phyloP scores from a whole-genome alignment of 37 sponge, comb jelly and placozoan genomes.

The Cladorhizidae sp. region DNA sequence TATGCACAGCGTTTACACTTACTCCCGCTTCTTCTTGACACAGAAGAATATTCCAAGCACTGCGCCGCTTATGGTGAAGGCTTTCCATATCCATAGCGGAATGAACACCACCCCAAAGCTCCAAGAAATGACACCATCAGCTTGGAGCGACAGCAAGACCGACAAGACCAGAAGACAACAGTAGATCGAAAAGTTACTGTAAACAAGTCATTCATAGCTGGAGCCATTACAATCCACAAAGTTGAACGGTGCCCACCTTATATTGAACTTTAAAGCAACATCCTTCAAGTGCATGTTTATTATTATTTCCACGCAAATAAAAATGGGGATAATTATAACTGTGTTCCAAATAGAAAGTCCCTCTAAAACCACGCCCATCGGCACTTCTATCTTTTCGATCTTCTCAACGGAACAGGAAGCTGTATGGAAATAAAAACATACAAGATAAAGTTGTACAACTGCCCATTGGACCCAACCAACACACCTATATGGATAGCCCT shows the following conservation, averaged over 20 bases:
- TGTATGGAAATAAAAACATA: no score
- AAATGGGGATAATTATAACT: no score
- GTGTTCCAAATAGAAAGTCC: no score
- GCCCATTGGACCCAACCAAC: background rate
- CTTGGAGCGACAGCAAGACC: constrained; percentile 60
- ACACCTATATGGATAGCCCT: constrained; percentile 96
- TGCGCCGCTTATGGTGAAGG: constrained; percentile 12
- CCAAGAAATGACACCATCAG: constrained; percentile 57
- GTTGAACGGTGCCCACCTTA: background rate
- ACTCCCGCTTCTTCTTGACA: constrained; percentile 59
- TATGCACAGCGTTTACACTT: no score
- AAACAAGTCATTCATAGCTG: background rate
- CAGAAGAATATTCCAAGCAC: constrained; percentile 47
- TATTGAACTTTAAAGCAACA: constrained; percentile 8
- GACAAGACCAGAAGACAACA: constrained; percentile 63
- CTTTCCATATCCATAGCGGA: constrained; percentile 82
- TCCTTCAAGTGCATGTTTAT: background rate
- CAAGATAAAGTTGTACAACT: no score
- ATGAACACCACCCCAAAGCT: constrained; percentile 64
- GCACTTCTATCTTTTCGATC: no score
- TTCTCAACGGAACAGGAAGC: no score
- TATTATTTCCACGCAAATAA: no score
- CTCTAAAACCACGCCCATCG: no score
- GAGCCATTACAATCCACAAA: background rate
- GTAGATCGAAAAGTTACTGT: constrained; percentile 59